These are phyloP conservation scores for Amia ocellicauda DNA, from an alignment of 2,113 vertebrate genomes.

Conservation along the genomic window DNA sequence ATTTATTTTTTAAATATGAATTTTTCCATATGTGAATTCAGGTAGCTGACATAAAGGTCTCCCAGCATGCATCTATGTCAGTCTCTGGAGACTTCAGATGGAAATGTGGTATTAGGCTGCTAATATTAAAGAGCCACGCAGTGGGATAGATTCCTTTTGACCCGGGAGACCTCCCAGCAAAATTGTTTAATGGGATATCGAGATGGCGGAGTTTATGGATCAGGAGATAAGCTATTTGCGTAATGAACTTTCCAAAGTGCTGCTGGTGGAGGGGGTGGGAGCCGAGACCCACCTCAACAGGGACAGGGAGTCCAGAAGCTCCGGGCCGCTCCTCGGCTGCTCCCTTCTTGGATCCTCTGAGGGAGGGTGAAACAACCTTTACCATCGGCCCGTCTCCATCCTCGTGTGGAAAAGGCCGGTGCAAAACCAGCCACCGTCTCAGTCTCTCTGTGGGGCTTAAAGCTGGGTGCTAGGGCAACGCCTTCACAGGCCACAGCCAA, in stretches of 20 bases:
- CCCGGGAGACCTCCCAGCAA: conserved; percentile 28
- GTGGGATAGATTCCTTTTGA: conserved; percentile 36
- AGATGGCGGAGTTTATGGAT: conserved; percentile 41
- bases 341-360: background rate
- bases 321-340: background rate
- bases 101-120: conserved; percentile 37
- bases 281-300: background rate
- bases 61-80: background rate
- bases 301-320: too few relatives aligned
- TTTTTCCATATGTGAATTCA: too few relatives aligned
- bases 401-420: too few relatives aligned
- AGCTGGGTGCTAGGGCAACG: too few relatives aligned
- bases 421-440: too few relatives aligned
- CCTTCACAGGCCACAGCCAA: too few relatives aligned
- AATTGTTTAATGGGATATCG: conserved; percentile 53
- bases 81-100: conserved; percentile 35
- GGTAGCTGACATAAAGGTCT: conserved; percentile 37
- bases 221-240: conserved; percentile 39
- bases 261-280: conserved; percentile 10
- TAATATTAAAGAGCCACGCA: conserved; percentile 34
- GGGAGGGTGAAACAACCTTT: background rate
- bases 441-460: too few relatives aligned
- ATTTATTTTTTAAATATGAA: too few relatives aligned
- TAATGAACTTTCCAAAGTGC: conserved; percentile 40
- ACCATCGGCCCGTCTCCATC: background rate